These are phyloP conservation scores for Caenorhabditis drosophilae DNA, from an alignment of 2,888 invertebrate genomes.

Conservation along the genomic window DNA sequence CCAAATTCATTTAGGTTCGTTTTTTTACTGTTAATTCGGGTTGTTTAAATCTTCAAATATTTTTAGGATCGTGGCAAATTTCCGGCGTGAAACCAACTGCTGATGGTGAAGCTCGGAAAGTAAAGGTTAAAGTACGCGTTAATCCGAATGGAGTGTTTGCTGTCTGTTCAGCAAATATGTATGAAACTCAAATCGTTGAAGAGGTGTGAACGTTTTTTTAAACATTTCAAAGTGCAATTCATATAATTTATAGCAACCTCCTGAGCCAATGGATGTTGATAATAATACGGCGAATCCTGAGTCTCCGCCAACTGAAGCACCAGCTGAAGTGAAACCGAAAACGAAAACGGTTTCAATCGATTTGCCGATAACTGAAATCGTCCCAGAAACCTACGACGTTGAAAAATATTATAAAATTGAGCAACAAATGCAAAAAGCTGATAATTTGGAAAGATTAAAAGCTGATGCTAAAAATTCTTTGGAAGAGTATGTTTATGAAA, in stretches of 20 bases:
- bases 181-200: constrained; percentile 68
- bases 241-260: too few species aligned
- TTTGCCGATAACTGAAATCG: constrained; percentile 81
- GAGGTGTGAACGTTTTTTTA: too few species aligned
- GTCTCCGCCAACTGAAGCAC: constrained; percentile 10
- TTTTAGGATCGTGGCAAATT: constrained; percentile 71
- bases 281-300: constrained; percentile 6
- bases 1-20: constrained; percentile 71
- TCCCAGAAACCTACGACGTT: constrained; percentile 77
- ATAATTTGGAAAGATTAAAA: constrained; percentile 90
- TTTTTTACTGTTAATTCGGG: too few species aligned
- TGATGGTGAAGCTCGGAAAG: constrained; percentile 85
- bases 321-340: constrained; percentile 73
- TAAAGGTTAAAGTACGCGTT: constrained; percentile 87
- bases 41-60: too few species aligned
- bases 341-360: constrained; percentile 86
- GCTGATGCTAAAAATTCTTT: constrained; percentile 94
- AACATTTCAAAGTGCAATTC: too few species aligned
- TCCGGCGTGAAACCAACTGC: constrained; percentile 79
- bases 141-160: constrained; percentile 91
- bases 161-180: constrained; percentile 83
- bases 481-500: constrained; percentile 97
- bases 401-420: constrained; percentile 82
- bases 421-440: constrained; percentile 76
- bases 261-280: constrained; percentile 46